A percentile compares a stretch with the other conserved stretches of the same genome.
Evolutionary conservation across 2,113 vertebrate species (phyloP).

Genomic region (Clarias magur): DNA sequence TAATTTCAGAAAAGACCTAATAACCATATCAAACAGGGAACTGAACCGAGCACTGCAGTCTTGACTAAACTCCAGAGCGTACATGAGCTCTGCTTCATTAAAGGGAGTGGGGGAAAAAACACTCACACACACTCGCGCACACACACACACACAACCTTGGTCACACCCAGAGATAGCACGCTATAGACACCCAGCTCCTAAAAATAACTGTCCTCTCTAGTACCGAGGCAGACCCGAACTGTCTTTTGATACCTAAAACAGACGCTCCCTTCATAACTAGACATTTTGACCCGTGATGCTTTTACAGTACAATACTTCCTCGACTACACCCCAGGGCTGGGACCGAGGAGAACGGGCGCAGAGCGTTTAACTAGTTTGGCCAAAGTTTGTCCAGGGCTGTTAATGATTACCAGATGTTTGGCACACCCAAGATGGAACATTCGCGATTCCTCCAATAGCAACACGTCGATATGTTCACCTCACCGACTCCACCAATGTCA

Average conservation of each 20-base stretch:
- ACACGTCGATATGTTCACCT: conserved; percentile 30
- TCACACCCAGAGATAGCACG: conserved; percentile 50
- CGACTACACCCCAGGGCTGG: conserved; percentile 45
- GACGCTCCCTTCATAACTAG: conserved; percentile 36
- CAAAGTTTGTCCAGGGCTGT: conserved; percentile 56
- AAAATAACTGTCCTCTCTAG: conserved; percentile 51
- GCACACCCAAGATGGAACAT: conserved; percentile 46
- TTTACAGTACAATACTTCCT: conserved; percentile 23
- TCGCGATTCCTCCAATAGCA: conserved; percentile 45
- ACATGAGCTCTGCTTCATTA: background rate
- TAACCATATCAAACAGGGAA: background rate
- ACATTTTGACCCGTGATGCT: conserved; percentile 25
- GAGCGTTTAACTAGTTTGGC: conserved; percentile 52
- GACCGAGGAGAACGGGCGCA: conserved; percentile 13
- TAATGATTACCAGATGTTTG: conserved; percentile 56
- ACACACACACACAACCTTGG: conserved; percentile 38
- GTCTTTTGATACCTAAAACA: conserved; percentile 45
- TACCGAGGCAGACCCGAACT: conserved; percentile 37
- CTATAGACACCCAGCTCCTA: conserved; percentile 46
- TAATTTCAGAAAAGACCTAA: background rate
- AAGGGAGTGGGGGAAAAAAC: background rate
- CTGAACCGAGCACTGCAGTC: background rate
- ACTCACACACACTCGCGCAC: background rate
- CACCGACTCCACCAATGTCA: conserved; percentile 39
- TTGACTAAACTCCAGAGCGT: background rate